phyloP scores from a whole-genome alignment of 2,888 invertebrate species.

The Bhutanitis thaidina region DNA sequence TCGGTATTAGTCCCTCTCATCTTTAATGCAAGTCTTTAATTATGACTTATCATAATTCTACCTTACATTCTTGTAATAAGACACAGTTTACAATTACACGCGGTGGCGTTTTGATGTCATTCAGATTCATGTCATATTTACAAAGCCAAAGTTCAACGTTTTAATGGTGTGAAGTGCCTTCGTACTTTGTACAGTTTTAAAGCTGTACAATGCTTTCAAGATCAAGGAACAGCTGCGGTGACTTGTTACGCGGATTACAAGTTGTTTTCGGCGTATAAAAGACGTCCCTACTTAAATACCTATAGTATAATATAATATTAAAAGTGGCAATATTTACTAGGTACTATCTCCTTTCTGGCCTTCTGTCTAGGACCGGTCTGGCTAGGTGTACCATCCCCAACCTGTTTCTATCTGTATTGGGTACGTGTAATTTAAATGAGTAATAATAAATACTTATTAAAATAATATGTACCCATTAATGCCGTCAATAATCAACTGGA shows the following conservation, averaged over 20 bases:
- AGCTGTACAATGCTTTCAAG: neutral
- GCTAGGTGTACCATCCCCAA: no score
- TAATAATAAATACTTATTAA: no score
- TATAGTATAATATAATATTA: no score
- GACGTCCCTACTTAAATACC: no score
- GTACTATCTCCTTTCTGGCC: no score
- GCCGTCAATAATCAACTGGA: no score
- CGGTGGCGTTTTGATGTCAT: slow-evolving; percentile 7
- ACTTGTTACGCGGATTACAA: neutral
- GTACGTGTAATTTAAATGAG: no score
- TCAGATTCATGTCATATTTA: neutral
- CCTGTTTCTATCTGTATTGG: no score
- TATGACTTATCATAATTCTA: neutral
- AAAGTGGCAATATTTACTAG: no score
- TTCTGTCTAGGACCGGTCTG: no score
- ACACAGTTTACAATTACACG: neutral
- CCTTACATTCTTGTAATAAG: slow-evolving; percentile 2
- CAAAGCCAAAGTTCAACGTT: neutral
- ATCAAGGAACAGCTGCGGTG: neutral
- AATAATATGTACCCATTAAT: no score
- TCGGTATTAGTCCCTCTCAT: neutral
- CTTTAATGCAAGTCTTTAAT: neutral
- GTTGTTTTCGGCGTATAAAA: no score
- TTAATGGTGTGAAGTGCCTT: neutral
- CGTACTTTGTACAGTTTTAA: neutral